Base-by-base conservation (phyloP, 2,113 vertebrate genomes). In the Dinomys branickii region DNA sequence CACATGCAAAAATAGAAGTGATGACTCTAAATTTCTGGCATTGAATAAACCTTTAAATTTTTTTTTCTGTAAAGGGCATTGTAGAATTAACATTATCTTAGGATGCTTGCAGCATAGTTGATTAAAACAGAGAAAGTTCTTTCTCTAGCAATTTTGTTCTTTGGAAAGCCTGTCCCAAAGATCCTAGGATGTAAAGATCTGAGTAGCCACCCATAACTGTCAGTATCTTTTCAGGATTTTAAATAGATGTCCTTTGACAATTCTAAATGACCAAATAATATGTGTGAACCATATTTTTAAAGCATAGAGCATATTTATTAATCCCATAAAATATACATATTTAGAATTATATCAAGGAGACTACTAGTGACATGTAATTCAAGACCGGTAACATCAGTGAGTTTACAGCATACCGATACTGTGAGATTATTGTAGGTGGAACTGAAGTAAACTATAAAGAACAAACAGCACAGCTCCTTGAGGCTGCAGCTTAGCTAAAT, bases 21-120 rank as follows among this genome's bases (percentile, higher is more conserved):
- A 69, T 59, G 20, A 85, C 59, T 41, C 56, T 81, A 77, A 44
- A 86, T 75, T 67, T 87, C n/a, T 90, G 52, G 35, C 69, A 54
- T 67, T 88, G 75, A 95, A 28, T 65, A 16, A 91, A 69, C 17
- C 56, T 11, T 80, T 69, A 88, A 88, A 56, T 33, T 92, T 83
- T 50, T 83, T 50, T 93, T 33, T 87, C 50, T 90, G 41, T 80
- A 44, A 44, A 83, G n/a, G 84, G 4, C 11, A n/a, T 59, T 67
- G 47, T 85, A 20, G 44, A 84, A 91, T 75, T 93, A 85, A 92
- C 56, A 93, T 71, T 63, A 86, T 8, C 67, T 84, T 89, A 22
- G 52, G 80, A 73, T 73, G n/a, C 17, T 92, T 92, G 24, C 12
- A 58, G 26, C 61, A 63, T 65, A 47, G 38, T 52, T 96, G 77